phyloP scores from a whole-genome alignment of 1,140 invertebrate species.

The Sminthurinus signatus region DNA sequence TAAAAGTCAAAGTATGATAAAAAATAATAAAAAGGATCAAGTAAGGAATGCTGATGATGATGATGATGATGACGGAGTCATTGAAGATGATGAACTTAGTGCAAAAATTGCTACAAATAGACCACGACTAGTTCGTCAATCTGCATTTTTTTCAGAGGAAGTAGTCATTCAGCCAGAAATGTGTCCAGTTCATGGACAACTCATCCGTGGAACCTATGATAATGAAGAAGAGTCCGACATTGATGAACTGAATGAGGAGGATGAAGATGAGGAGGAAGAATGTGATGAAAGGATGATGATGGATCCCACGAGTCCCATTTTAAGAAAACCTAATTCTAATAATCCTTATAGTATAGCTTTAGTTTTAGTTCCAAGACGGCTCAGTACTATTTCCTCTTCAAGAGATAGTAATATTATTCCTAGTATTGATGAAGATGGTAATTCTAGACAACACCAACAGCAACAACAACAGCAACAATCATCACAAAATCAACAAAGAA shows the following conservation, averaged over 20 bases:
- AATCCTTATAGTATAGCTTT: conserved; percentile 28
- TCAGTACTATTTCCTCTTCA: conserved; percentile 44
- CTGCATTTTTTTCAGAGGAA: conserved; percentile 40
- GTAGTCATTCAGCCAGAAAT: conserved; percentile 40
- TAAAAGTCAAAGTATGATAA: conserved; percentile 4
- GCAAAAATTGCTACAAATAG: conserved; percentile 40
- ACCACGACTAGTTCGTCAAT: conserved; percentile 33
- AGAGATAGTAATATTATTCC: conserved; percentile 21
- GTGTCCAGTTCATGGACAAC: conserved; percentile 32
- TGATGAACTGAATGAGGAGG: conserved; percentile 20
- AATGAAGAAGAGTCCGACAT: conserved; percentile 27
- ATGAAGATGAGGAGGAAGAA: conserved; percentile 26
- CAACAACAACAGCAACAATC: too few species aligned
- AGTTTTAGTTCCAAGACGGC: conserved; percentile 40
- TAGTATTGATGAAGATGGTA: conserved; percentile 16
- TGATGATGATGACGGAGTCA: conserved; percentile 7
- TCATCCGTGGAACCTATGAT: conserved; percentile 36
- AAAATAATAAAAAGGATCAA: too few species aligned
- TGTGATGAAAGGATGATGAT: conserved; percentile 17
- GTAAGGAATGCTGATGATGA: too few species aligned
- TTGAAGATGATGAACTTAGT: conserved; percentile 36
- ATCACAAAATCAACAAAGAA: too few species aligned
- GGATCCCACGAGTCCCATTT: conserved; percentile 33
- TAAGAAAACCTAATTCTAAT: conserved; percentile 26
- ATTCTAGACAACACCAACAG: too few species aligned